These are phyloP conservation scores for Drosophila repletoides DNA, from an alignment of 1,140 invertebrate genomes.

Conservation along the genomic window DNA sequence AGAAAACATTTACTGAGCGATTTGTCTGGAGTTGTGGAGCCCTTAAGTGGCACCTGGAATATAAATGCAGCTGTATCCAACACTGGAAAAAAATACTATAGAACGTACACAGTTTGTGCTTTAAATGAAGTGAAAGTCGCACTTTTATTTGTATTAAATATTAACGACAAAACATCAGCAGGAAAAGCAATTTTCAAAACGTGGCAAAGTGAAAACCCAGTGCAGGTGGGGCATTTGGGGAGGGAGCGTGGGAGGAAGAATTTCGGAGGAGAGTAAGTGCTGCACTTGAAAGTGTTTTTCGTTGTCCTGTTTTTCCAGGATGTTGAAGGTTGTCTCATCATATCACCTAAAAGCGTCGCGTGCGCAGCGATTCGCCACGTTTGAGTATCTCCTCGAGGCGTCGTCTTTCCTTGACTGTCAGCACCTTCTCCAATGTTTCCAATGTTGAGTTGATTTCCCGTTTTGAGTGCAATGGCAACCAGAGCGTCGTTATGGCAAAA, in stretches of 20 bases:
- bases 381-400: slow-evolving; percentile 81
- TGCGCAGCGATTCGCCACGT: slow-evolving; percentile 46
- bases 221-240: slow-evolving; percentile 15
- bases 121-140: slow-evolving; percentile 70
- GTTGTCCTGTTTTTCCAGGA: neutral
- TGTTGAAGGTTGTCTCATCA: slow-evolving; percentile 6
- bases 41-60: neutral
- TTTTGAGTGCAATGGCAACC: slow-evolving; percentile 76
- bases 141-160: slow-evolving; percentile 73
- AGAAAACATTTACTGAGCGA: neutral
- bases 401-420: slow-evolving; percentile 75
- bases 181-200: slow-evolving; percentile 40
- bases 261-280: slow-evolving; percentile 6
- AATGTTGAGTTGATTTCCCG: slow-evolving; percentile 76
- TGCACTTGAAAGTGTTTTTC: slow-evolving; percentile 19
- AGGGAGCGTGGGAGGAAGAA: neutral
- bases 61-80: slow-evolving; percentile 13
- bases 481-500: slow-evolving; percentile 77
- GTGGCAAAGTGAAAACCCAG: slow-evolving; percentile 62
- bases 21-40: neutral
- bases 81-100: slow-evolving; percentile 2
- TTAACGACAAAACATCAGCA: slow-evolving; percentile 51
- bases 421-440: slow-evolving; percentile 73
- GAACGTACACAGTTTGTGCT: slow-evolving; percentile 41
- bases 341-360: slow-evolving; percentile 45